These are phyloP conservation scores for Hyphantria cunea DNA, from an alignment of 1,140 invertebrate species.

Conservation along the genomic window DNA sequence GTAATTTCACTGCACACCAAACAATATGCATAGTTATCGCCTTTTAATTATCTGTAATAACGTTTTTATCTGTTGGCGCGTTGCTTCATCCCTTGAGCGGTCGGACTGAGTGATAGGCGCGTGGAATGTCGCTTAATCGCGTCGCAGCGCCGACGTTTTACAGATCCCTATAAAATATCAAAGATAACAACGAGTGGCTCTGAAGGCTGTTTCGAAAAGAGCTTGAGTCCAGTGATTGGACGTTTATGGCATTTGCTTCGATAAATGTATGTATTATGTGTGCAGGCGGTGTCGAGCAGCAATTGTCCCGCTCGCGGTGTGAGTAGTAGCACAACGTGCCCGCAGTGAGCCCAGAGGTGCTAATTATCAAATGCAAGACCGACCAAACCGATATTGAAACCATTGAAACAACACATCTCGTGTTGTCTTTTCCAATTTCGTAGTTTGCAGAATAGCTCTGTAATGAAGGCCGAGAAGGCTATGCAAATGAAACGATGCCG, in stretches of 20 bases:
- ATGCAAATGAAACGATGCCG: slow-evolving; percentile 78
- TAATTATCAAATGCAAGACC: slow-evolving; percentile 79
- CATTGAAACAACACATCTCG: slow-evolving; percentile 77
- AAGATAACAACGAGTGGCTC: slow-evolving; percentile 76
- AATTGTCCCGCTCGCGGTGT: slow-evolving; percentile 49
- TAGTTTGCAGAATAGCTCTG: slow-evolving; percentile 79
- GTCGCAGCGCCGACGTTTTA: slow-evolving; percentile 76
- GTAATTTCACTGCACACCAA: slow-evolving; percentile 48
- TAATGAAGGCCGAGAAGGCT: slow-evolving; percentile 77
- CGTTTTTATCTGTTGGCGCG: slow-evolving; percentile 52
- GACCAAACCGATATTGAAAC: slow-evolving; percentile 75
- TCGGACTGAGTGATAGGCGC: slow-evolving; percentile 25
- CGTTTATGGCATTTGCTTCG: slow-evolving; percentile 67
- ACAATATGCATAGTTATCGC: slow-evolving; percentile 59
- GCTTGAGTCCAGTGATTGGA: slow-evolving; percentile 58
- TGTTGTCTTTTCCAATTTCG: slow-evolving; percentile 78
- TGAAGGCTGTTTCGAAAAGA: slow-evolving; percentile 56
- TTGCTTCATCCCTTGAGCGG: slow-evolving; percentile 34
- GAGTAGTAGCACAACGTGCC: slow-evolving; percentile 27
- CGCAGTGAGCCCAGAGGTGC: slow-evolving; percentile 55
- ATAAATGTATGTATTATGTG: slow-evolving; percentile 64
- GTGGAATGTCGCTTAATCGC: slow-evolving; percentile 75
- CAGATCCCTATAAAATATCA: slow-evolving; percentile 79
- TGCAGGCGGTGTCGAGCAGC: slow-evolving; percentile 42
- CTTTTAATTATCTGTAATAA: slow-evolving; percentile 72